Evolutionary conservation across 1,140 invertebrate species (phyloP).

Genomic region (Hirudo medicinalis): DNA sequence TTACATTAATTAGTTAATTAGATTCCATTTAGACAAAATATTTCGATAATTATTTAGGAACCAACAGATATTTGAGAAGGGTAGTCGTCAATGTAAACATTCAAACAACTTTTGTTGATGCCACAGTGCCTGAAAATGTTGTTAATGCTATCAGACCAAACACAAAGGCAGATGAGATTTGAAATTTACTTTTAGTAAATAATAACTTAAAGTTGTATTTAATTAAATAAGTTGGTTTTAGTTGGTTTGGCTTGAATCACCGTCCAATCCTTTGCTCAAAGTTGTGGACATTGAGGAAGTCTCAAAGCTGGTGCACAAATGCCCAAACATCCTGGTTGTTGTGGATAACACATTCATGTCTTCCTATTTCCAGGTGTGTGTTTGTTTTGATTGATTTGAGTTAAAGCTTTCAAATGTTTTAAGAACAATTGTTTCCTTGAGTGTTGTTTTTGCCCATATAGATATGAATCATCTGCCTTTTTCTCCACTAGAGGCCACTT

Average conservation of each 20-base stretch:
- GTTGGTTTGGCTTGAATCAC: conserved; percentile 92
- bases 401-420: too few relatives aligned
- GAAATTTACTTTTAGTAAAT: background rate
- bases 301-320: conserved; percentile 48
- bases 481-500: conserved; percentile 55
- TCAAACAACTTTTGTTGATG: conserved; percentile 65
- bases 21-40: background rate
- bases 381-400: background rate
- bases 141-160: conserved; percentile 59
- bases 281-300: conserved; percentile 73
- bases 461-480: too few relatives aligned
- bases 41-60: conserved; percentile 42
- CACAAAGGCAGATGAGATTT: conserved; percentile 56
- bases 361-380: conserved; percentile 66
- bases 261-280: conserved; percentile 91
- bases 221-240: conserved; percentile 41
- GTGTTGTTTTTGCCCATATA: too few relatives aligned
- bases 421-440: too few relatives aligned
- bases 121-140: conserved; percentile 55
- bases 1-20: too few relatives aligned
- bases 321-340: conserved; percentile 60
- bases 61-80: conserved; percentile 51
- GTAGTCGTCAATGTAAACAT: conserved; percentile 55
- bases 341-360: conserved; percentile 97
- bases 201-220: background rate